Conservation (phyloP, 2,797 vertebrate species). For the Rhabdophis nuchalis region DNA sequence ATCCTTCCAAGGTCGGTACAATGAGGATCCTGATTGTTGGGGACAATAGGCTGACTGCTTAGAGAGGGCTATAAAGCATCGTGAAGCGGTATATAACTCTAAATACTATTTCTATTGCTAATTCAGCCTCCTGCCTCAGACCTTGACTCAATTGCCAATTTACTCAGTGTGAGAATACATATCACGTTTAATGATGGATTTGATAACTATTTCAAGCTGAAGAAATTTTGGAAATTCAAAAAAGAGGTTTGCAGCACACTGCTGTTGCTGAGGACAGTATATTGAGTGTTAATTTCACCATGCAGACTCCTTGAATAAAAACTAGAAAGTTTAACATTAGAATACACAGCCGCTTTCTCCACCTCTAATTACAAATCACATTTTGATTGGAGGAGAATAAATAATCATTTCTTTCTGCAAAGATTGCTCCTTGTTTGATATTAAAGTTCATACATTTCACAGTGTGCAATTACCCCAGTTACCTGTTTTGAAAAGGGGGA, state of each 20-base stretch:
- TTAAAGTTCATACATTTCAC: background rate
- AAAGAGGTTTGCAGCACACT: background rate
- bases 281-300: slow-evolving; percentile 1
- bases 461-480: background rate
- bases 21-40: no score
- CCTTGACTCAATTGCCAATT: background rate
- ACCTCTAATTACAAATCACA: background rate
- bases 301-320: background rate
- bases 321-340: background rate
- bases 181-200: background rate
- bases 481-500: background rate
- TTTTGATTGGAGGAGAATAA: background rate
- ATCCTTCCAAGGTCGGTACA: background rate
- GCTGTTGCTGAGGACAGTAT: background rate
- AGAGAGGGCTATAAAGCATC: no score
- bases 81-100: no score
- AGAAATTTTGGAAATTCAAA: background rate
- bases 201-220: background rate
- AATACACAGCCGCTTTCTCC: background rate
- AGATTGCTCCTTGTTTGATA: background rate
- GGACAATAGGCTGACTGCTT: no score
- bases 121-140: background rate
- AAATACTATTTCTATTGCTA: background rate
- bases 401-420: background rate
- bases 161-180: background rate